Base-by-base conservation (phyloP, 2,888 invertebrate species). In the Leucania comma region DNA sequence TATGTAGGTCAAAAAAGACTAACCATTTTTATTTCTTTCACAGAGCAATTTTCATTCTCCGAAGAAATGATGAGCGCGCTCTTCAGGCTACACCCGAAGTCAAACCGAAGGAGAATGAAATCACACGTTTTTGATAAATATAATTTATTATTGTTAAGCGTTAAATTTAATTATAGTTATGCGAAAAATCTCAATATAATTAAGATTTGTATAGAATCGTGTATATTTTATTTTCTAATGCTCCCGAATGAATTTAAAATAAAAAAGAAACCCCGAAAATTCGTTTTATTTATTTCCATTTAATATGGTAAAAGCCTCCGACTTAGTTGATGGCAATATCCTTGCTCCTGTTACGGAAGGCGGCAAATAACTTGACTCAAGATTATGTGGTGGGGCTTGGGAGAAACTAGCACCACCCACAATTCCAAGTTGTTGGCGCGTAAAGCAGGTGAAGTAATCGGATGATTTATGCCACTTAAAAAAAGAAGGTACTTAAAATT, bases 141-240 rank as follows among this genome's bases (percentile, higher is more conserved):
- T 42, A 42, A 42, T 89, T 90, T 92, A 93, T 90, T 91, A 92
- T 90, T 91, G 75, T 88, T 91, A 90, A 86, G 87, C 83, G 85
- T 88, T 86, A 87, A 85, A 84, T 74, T 87, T 89, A 89, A 61
- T 78, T 88, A 88, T 87, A 88, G 84, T 87, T 91, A 58, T 87
- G 81, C 78, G 86, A 83, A 93, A 94, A 94, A 93, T 95, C 93
- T 94, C 93, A 95, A 94, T 95, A 94, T 95, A 94, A 85, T 78
- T 93, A 93, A 93, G 92, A 80, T 93, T 94, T 94, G 78, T 94
- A 93, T 90, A 87, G 78, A 87, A 88, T 60, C 54, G 81, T 74
- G 75, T 73, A 80, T 88, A 87, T 88, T 75, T 77, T 71, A 62
- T 65, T 82, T 77, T n/a, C 14, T 54, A 22, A 6, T 26, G 32